Percentiles rank a stretch among this genome's conserved stretches.
Evolutionary conservation across 2,888 invertebrate species (phyloP).

Genomic region (Trachelus stipa): DNA sequence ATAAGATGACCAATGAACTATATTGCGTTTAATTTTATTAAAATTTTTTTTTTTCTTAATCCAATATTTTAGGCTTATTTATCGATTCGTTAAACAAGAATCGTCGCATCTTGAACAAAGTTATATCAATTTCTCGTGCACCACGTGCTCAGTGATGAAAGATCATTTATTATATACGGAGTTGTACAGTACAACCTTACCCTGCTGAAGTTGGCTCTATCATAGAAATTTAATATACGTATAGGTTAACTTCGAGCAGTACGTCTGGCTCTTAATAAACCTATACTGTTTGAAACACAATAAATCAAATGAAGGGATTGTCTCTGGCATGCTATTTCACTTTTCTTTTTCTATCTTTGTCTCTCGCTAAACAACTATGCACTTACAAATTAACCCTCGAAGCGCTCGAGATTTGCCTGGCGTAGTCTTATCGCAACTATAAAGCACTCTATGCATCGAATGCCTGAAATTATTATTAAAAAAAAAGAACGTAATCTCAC

Average conservation of each 20-base stretch:
- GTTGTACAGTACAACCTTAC: not conserved
- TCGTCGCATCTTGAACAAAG: not conserved
- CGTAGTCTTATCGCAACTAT: not conserved
- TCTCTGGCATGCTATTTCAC: conserved; percentile 7
- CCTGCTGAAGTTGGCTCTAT: no score
- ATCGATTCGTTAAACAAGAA: no score
- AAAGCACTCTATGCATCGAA: not conserved
- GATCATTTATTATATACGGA: not conserved
- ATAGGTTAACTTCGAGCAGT: not conserved
- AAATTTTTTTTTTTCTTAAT: not conserved
- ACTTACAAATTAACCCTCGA: conserved; percentile 12
- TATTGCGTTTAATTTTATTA: no score
- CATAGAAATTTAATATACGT: not conserved
- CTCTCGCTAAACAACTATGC: conserved; percentile 18
- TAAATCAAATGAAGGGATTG: not conserved
- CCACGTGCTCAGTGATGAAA: not conserved
- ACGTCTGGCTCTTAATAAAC: not conserved
- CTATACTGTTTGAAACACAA: not conserved
- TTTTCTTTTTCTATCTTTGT: not conserved
- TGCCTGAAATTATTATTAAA: not conserved
- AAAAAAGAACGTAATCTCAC: not conserved
- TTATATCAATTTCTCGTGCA: not conserved
- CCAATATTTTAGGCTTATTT: no score
- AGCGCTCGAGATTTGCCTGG: not conserved
- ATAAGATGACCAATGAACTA: not conserved